Evolutionary conservation across 1,140 invertebrate species (phyloP).

Genomic region (Varroa destructor): DNA sequence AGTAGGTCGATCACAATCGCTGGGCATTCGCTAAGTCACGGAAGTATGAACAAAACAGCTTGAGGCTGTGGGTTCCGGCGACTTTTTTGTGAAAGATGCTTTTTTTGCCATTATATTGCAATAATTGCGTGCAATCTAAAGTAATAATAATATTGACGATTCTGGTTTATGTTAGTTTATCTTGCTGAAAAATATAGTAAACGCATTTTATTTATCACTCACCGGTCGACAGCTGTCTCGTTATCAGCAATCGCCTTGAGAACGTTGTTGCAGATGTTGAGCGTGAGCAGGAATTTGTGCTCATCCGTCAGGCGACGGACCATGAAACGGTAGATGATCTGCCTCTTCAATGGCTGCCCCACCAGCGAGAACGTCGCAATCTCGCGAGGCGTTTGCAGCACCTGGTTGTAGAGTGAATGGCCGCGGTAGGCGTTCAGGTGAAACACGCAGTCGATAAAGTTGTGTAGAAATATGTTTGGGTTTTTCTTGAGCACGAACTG

Average conservation of each 20-base stretch:
- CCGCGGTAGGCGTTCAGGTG: conserved; percentile 8
- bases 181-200: background rate
- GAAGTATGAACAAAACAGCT: background rate
- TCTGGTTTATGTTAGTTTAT: no score
- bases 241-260: conserved; percentile 6
- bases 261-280: conserved; percentile 13
- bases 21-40: background rate
- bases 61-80: background rate
- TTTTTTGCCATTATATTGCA: no score
- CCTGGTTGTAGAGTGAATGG: conserved; percentile 25
- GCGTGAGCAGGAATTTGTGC: conserved; percentile 24
- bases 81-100: background rate
- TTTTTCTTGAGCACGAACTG: conserved; percentile 23
- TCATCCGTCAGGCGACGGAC: conserved; percentile 6
- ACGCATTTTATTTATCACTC: background rate
- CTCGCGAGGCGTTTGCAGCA: conserved; percentile 6
- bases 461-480: conserved; percentile 1
- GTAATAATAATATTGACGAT: no score
- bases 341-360: conserved; percentile 13
- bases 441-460: conserved; percentile 27
- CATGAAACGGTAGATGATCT: conserved; percentile 19
- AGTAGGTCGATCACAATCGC: conserved; percentile 23
- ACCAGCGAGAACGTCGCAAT: conserved; percentile 8
- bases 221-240: conserved; percentile 6
- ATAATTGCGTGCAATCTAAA: no score